These are phyloP conservation scores for Eilema sororculum DNA, from an alignment of 2,888 invertebrate genomes.

Conservation along the genomic window DNA sequence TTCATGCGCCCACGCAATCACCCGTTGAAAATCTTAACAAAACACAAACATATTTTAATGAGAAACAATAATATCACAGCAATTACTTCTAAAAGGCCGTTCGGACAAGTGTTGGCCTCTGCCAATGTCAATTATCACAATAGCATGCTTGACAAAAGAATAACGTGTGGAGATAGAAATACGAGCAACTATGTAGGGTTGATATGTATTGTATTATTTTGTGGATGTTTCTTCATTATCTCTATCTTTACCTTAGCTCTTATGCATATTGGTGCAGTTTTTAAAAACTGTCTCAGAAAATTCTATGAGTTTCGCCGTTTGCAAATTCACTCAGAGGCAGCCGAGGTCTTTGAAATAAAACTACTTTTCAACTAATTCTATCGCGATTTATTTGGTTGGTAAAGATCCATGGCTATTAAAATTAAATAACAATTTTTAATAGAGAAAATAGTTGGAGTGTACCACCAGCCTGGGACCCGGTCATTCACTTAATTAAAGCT, in stretches of 20 bases:
- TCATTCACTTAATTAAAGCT: no score
- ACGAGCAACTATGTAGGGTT: constrained; percentile 22
- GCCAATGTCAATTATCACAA: constrained; percentile 73
- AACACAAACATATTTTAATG: constrained; percentile 36
- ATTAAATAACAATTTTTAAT: no score
- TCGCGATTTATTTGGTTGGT: no score
- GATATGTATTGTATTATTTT: constrained; percentile 15
- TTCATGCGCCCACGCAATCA: constrained; percentile 7
- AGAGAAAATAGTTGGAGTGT: no score
- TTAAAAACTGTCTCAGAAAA: not conserved
- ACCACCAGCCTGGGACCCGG: no score
- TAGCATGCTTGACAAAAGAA: constrained; percentile 54
- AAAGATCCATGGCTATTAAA: no score
- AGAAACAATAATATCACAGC: constrained; percentile 50
- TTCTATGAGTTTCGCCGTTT: no score
- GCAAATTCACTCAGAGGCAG: not conserved
- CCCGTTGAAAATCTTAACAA: constrained; percentile 5
- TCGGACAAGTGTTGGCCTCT: constrained; percentile 67
- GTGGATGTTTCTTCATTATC: constrained; percentile 1
- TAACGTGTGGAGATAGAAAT: constrained; percentile 34
- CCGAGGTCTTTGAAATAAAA: no score
- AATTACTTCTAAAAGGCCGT: constrained; percentile 65
- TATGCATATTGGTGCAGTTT: not conserved
- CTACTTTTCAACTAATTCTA: no score
- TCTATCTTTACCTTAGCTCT: not conserved